These are phyloP conservation scores for Caretta caretta DNA, from an alignment of 2,113 vertebrate genomes.

Conservation along the genomic window DNA sequence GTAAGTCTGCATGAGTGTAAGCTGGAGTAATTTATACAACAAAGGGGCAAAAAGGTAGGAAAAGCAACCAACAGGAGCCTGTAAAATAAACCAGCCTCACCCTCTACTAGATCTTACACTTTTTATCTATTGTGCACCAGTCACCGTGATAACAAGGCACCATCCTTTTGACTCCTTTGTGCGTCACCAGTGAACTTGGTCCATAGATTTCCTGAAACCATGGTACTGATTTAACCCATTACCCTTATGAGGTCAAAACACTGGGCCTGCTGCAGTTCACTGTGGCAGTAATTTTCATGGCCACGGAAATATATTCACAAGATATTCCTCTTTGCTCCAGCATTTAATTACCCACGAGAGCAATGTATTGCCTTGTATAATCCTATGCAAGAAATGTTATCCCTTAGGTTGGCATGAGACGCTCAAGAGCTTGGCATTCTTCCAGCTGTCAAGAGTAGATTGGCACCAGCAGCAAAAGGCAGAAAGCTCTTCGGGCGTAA, in stretches of 20 bases:
- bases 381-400: not conserved
- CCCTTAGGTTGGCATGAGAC: not conserved
- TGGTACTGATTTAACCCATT: not conserved
- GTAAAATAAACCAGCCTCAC: not conserved
- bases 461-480: not conserved
- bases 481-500: not conserved
- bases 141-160: not conserved
- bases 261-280: not conserved
- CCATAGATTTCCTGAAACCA: not conserved
- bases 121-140: not conserved
- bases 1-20: not conserved
- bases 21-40: not conserved
- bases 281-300: not conserved
- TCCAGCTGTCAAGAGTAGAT: not conserved
- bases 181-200: not conserved
- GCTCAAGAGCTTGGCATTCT: not conserved
- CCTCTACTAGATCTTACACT: not conserved
- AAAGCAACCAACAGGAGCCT: not conserved
- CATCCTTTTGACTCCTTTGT: not conserved
- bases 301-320: rapidly evolving
- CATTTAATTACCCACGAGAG: not conserved
- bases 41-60: not conserved
- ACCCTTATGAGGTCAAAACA: not conserved
- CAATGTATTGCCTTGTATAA: not conserved
- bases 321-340: not conserved